A percentile compares a stretch with the other conserved stretches of the same genome.
Evolutionary conservation across 2,888 invertebrate genomes (phyloP).

Genomic region (Hypercompe scribonia): DNA sequence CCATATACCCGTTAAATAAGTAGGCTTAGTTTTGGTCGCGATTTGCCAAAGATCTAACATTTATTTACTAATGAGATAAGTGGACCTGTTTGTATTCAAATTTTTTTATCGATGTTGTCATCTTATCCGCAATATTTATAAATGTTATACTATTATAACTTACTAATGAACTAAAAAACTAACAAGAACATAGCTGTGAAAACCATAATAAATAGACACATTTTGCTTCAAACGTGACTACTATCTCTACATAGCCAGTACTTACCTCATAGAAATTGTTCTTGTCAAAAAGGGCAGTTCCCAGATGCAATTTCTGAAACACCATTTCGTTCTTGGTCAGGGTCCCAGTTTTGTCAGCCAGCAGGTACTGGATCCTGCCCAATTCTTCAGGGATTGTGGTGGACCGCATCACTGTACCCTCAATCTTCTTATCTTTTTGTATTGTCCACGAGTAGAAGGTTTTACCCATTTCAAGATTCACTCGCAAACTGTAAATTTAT

Average conservation of each 20-base stretch:
- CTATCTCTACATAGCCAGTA: no score
- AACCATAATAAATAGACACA: neutral
- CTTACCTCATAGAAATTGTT: conserved; percentile 94
- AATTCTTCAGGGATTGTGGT: conserved; percentile 99
- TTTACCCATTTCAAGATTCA: conserved; percentile 99
- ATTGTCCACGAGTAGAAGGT: conserved; percentile 99
- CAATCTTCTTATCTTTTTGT: conserved; percentile 96
- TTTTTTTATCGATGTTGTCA: neutral
- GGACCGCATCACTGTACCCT: conserved; percentile 97
- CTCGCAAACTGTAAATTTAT: conserved; percentile 94
- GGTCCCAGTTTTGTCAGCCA: conserved; percentile 99
- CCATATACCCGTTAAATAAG: no score
- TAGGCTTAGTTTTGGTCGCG: no score
- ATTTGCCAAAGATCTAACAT: no score
- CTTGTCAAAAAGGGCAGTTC: conserved; percentile 95
- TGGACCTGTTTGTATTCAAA: no score
- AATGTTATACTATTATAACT: neutral
- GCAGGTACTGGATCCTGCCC: conserved; percentile 97
- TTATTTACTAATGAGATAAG: no score
- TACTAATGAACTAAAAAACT: neutral
- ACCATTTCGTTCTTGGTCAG: conserved; percentile 99
- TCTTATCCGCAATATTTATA: neutral
- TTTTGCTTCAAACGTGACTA: no score
- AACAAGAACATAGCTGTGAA: neutral
- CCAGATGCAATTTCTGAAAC: conserved; percentile 97